Base-by-base conservation (phyloP, 2,797 vertebrate species). In the Amblyopsis hoosieri region DNA sequence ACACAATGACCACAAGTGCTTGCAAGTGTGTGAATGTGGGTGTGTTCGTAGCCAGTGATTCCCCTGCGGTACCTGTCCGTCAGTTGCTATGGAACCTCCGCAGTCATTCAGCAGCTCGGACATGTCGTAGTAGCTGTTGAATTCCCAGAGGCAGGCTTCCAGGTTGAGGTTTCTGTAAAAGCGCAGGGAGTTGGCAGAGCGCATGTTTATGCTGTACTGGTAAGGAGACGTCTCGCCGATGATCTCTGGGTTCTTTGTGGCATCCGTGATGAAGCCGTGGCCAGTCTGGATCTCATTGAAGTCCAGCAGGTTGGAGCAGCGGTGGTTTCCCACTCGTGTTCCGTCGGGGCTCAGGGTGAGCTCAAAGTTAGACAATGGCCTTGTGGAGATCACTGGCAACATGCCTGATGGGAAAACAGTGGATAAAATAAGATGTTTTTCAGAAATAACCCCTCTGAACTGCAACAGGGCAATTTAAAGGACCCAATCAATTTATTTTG, bases 111-210 rank as follows among this genome's bases (percentile, higher is more conserved):
- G 86, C 64, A 96, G 92, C 82, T 95, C 92, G 0, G 94, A 94
- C 90, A 92, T 92, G 79, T 95, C 91, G 0, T 93, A 95, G 79
- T 93, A 95, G 84, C 90, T 94, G 82, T 82, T 91, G 78, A 96
- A 94, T 78, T 95, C 93, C 94, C 94, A 95, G 11, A 94, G 91
- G 45, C 94, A 95, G 64, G 94, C 92, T 78, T 95, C 94, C 17
- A 94, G 86, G 78, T 94, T 94, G 17, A 96, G 93, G 83, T 94
- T 95, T 69, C 90, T 92, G 78, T 95, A 95, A 83, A 96, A 95
- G 62, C 92, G 89, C 59, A 94, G 85, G 1, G 93, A 93, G 79
- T 90, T 93, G 77, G 93, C 58, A 0, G 91, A 93, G 48, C 91
- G 90, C 85, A 95, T 85, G 57, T 65, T 29, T 0, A 66, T 11